Conservation (phyloP, 2,888 invertebrate species). For the Pollenia griseotomentosa region DNA sequence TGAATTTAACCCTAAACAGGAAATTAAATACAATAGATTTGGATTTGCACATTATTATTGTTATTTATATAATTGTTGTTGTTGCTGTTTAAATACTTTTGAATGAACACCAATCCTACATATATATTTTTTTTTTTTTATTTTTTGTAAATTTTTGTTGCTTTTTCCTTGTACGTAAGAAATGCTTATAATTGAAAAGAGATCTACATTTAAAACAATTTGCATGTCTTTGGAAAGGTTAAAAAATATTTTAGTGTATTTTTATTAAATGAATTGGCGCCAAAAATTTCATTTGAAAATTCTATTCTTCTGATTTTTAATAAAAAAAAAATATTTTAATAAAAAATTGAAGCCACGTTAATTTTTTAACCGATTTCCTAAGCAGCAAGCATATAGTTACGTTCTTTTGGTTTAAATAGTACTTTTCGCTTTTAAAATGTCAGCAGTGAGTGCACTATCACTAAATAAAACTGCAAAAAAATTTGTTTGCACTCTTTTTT, state of each 20-base stretch:
- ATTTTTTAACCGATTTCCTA: no score
- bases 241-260: constrained; percentile 1
- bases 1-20: constrained; percentile 65
- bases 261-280: constrained; percentile 52
- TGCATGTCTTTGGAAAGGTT: constrained; percentile 48
- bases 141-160: background rate
- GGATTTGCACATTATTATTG: constrained; percentile 59
- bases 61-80: constrained; percentile 36
- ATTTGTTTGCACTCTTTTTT: no score
- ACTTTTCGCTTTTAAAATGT: no score
- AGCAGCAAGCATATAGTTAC: no score
- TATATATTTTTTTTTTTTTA: background rate
- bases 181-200: background rate
- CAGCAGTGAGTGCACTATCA: no score
- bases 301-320: background rate
- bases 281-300: constrained; percentile 36
- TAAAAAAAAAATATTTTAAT: background rate
- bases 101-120: background rate
- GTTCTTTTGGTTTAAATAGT: no score
- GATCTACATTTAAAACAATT: constrained; percentile 19
- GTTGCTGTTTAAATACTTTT: constrained; percentile 23
- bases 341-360: no score
- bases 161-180: background rate
- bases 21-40: constrained; percentile 60
- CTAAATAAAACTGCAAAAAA: no score